These are phyloP conservation scores for Mechanitis messenoides DNA, from an alignment of 2,888 invertebrate species.

Conservation along the genomic window DNA sequence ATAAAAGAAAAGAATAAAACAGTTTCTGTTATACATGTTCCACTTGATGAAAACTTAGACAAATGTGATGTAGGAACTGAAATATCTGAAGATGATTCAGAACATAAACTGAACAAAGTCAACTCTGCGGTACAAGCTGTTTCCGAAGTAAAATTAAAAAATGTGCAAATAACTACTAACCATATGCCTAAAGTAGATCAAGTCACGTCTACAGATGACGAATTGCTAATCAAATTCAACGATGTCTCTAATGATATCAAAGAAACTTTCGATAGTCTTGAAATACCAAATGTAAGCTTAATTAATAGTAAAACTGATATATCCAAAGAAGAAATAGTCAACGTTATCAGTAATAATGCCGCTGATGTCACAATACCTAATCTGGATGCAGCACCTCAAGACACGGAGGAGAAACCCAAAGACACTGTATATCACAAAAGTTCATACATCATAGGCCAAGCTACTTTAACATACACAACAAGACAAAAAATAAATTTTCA, in stretches of 20 bases:
- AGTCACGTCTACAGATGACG: conserved; percentile 43
- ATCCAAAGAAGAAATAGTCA: conserved; percentile 43
- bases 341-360: conserved; percentile 42
- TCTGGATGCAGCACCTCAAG: conserved; percentile 36
- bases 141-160: conserved; percentile 32
- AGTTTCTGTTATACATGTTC: conserved; percentile 48
- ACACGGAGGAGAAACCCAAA: conserved; percentile 34
- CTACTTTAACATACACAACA: conserved; percentile 63
- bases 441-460: conserved; percentile 58
- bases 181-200: conserved; percentile 39
- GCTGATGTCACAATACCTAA: conserved; percentile 46
- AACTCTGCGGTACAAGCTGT: conserved; percentile 39
- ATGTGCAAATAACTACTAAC: conserved; percentile 44
- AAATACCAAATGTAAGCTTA: conserved; percentile 65
- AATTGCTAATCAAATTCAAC: conserved; percentile 36
- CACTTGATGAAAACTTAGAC: conserved; percentile 42
- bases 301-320: conserved; percentile 50
- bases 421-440: conserved; percentile 42
- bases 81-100: conserved; percentile 16
- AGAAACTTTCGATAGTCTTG: conserved; percentile 55
- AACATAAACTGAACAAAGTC: conserved; percentile 21
- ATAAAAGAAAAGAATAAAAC: conserved; percentile 38
- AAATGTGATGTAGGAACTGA: conserved; percentile 28
- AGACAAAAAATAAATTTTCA: conserved; percentile 63
- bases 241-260: conserved; percentile 39